Base-by-base conservation (phyloP, 92 coral and sea anemone species). In the Palythoa heliodiscus region DNA sequence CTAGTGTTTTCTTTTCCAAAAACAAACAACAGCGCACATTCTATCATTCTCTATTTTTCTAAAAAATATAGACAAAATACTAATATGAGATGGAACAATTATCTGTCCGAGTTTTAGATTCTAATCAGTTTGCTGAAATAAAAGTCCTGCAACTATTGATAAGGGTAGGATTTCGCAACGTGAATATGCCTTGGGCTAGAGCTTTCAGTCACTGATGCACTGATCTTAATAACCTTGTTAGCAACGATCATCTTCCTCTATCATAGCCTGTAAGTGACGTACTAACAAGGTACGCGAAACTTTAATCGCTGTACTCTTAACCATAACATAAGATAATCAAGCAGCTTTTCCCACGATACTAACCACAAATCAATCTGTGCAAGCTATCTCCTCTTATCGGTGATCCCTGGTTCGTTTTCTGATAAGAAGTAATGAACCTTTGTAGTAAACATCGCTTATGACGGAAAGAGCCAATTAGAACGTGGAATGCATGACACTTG, bases 271-370 rank as follows among this genome's bases (percentile, higher is more conserved):
- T 58, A 40, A 15, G 14, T 61, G 83, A 78, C 83, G 35, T 64
- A 64, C 84, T 80, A 80, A 80, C 84, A 63, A 80, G 84, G 43
- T 43, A 25, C 40, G 73, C 16, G 7, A 80, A 23, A 14, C 29
- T 48, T 66, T 39, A 70, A 66, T 80, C n/a, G 29, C 60, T 16
- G 40, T 16, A 39, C 71, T 19, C 71, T 78, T 78, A 73, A 35
- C 73, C 73, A 60, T 61, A 78, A 61, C 74, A 64, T 13, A 1
- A 14, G 61, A 70, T 66, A 63, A 80, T 80, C 73, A 14, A 2
- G 52, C 73, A 52, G 47, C 10, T 39, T 61, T 80, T 80, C 84
- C 84, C 84, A 80, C 84, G 84, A 80, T 80, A 38, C 74, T 68
- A 80, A 64, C 74, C 74, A 64, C 74, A 80, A 64, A 80, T 48